phyloP scores from a whole-genome alignment of 2,888 invertebrate genomes.

The Mantis religiosa region DNA sequence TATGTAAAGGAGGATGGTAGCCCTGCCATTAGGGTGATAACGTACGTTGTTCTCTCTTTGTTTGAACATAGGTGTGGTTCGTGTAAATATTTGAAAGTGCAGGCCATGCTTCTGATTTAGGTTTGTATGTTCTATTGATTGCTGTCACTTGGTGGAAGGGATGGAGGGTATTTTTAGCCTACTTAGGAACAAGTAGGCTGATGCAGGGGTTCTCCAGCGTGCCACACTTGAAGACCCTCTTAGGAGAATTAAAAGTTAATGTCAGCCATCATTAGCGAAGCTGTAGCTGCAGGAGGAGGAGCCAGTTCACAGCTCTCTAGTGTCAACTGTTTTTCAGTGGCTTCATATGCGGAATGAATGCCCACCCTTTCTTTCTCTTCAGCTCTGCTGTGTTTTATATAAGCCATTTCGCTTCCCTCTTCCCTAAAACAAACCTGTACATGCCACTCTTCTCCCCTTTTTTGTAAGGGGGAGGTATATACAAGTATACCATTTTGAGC shows the following conservation, averaged over 20 bases:
- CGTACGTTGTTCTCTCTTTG: neutral
- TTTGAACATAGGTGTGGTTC: neutral
- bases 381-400: too few relatives aligned
- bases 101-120: neutral
- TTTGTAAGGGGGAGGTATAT: too few relatives aligned
- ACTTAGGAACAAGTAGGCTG: neutral
- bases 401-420: too few relatives aligned
- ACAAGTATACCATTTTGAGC: too few relatives aligned
- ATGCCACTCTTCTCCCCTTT: too few relatives aligned
- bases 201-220: neutral
- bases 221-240: neutral
- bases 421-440: too few relatives aligned
- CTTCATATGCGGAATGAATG: neutral
- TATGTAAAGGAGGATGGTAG: neutral
- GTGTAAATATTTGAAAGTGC: neutral
- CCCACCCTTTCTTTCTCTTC: neutral
- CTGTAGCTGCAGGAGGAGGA: neutral
- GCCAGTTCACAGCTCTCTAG: neutral
- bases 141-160: neutral
- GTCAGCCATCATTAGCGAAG: neutral
- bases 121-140: neutral
- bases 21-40: neutral
- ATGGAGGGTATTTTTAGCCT: neutral
- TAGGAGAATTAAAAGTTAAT: neutral
- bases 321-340: neutral